A percentile compares a stretch with the other conserved stretches of the same genome.
phyloP scores from a whole-genome alignment of 2,888 invertebrate genomes.

The Ormyrus pomaceus region DNA sequence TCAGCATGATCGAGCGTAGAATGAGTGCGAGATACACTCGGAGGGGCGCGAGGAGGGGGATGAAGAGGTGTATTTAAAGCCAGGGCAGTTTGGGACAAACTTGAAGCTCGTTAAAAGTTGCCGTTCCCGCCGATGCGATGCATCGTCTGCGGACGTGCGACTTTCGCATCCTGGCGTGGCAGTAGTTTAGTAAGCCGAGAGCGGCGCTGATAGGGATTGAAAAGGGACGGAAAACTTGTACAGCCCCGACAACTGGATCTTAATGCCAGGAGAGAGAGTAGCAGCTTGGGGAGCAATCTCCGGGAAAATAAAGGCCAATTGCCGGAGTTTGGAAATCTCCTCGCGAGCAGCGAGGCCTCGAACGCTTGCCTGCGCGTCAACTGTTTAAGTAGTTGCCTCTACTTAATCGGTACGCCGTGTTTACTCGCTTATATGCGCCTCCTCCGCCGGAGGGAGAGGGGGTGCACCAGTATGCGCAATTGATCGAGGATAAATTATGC shows the following conservation, averaged over 20 bases:
- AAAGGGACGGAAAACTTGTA: slow-evolving; percentile 15
- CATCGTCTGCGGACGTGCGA: background rate
- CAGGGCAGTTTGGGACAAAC: slow-evolving; percentile 57
- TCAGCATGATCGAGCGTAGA: slow-evolving; percentile 47
- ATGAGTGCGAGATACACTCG: background rate
- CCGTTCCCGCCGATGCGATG: slow-evolving; percentile 48
- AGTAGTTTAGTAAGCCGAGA: background rate
- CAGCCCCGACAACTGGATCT: slow-evolving; percentile 60
- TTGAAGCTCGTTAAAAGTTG: slow-evolving; percentile 66
- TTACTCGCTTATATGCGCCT: background rate
- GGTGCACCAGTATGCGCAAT: background rate
- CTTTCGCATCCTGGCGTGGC: background rate
- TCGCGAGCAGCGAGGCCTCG: background rate
- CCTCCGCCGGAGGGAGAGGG: background rate
- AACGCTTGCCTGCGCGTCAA: background rate
- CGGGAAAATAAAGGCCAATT: slow-evolving; percentile 33
- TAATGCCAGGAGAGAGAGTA: background rate
- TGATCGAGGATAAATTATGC: slow-evolving; percentile 35
- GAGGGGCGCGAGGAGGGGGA: background rate
- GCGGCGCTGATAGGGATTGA: background rate
- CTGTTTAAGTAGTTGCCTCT: slow-evolving; percentile 14
- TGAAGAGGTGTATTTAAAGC: slow-evolving; percentile 31
- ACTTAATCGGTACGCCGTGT: slow-evolving; percentile 20
- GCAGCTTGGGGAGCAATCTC: background rate
- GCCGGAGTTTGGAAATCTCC: slow-evolving; percentile 17